Evolutionary conservation across 2,888 invertebrate species (phyloP), one percentile per base, ranked within the genome.

Genomic region (Xestoiulus laeticollis): DNA sequence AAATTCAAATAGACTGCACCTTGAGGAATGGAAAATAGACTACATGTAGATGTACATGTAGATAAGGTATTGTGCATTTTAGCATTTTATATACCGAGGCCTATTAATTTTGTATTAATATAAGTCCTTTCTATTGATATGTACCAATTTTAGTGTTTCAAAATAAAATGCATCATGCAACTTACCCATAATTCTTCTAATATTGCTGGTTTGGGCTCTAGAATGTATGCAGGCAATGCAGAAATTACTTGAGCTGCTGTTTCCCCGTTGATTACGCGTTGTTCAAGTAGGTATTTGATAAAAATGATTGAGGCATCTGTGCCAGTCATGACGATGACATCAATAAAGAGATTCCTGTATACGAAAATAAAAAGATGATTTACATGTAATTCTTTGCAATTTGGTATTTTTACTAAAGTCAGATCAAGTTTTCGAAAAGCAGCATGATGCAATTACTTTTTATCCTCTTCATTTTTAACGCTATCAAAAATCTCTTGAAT

Each of bases 221-320:
- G 90, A 32, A 91, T 88, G 86, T 91, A 90, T 32, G 90, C 89
- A 8, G 91, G 90, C 22, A 91, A 88, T 53, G 90, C 89, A 83
- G 90, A 89, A 48, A 92, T 89, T 22, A 90, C 87, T 86, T 91
- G 90, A 30, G 89, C 87, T 22, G 91, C 91, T n/a, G 89, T 88
- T 87, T 90, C 90, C 19, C 90, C 90, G 6, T 85, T 88, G n/a
- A 91, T 68, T 82, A 90, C 89, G 26, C 90, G 89, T 26, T 89
- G 87, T 89, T 89, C 90, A 78, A 91, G 90, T 89, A 91, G 89
- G 16, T 90, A 90, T 90, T 91, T 91, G 87, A 92, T 90, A 43
- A 91, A 90, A 5, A 91, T 89, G 53, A 92, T 89, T 0, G 92
- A 90, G 32, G 91, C 91, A 87, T 91, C 91, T 22, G 92, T 92